These are phyloP conservation scores for Biston betularia DNA, from an alignment of 2,888 invertebrate species.

Conservation along the genomic window DNA sequence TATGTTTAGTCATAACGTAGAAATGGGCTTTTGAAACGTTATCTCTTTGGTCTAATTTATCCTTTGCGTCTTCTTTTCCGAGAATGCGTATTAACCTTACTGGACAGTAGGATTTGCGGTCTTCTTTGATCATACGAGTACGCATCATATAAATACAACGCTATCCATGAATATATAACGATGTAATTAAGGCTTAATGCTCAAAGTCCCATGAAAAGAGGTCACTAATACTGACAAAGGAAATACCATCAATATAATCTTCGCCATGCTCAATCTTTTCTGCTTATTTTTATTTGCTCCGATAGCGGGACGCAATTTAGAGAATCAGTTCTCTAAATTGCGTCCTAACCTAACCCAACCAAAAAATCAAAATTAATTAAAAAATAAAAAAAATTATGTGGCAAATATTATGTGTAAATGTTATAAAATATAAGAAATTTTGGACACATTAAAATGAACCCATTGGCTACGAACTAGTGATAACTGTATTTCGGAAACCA, in stretches of 20 bases:
- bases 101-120: constrained; percentile 11
- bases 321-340: too few relatives aligned
- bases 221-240: background rate
- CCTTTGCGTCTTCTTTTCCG: constrained; percentile 14
- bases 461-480: too few relatives aligned
- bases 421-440: too few relatives aligned
- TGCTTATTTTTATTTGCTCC: background rate
- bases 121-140: constrained; percentile 2
- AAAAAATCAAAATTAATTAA: too few relatives aligned
- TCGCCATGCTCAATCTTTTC: background rate
- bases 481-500: too few relatives aligned
- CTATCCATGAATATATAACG: background rate
- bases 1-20: constrained; percentile 34
- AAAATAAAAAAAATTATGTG: too few relatives aligned
- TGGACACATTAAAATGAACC: too few relatives aligned
- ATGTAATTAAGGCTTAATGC: background rate
- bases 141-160: background rate
- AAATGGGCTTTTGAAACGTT: constrained; percentile 29
- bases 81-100: constrained; percentile 10
- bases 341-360: too few relatives aligned
- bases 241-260: background rate
- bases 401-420: too few relatives aligned
- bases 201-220: background rate
- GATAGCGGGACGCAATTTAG: too few relatives aligned
- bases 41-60: constrained; percentile 17